Percentiles rank a stretch among this genome's conserved stretches.
Conservation (phyloP, 2,888 invertebrate genomes). For the Lycocerus yunnanus region DNA sequence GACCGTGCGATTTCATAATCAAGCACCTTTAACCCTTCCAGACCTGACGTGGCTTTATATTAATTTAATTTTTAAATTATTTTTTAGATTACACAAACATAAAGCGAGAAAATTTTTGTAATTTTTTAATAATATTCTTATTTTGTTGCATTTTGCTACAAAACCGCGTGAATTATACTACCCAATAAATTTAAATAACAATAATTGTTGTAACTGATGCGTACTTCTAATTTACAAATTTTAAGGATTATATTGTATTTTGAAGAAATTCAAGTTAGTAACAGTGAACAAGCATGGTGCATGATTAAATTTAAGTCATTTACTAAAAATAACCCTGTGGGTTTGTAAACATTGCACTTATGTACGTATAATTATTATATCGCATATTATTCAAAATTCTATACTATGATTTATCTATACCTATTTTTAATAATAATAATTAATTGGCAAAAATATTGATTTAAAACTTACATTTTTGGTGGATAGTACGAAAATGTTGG, state of each 20-base stretch:
- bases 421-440: no score
- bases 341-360: background rate
- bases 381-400: no score
- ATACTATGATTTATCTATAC: no score
- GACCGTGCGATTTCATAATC: background rate
- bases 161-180: no score
- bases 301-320: background rate
- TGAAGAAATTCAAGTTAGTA: background rate
- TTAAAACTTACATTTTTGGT: no score
- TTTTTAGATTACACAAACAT: background rate
- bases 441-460: no score
- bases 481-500: no score
- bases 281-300: background rate
- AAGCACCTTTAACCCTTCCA: background rate
- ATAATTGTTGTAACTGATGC: no score
- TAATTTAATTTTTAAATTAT: background rate
- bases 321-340: background rate
- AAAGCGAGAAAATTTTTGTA: no score
- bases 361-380: no score
- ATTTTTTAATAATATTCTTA: no score
- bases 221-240: background rate
- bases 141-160: background rate
- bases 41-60: background rate
- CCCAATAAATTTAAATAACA: background rate
- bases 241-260: background rate